Evolutionary conservation across 1,140 invertebrate genomes (phyloP).

Genomic region (Marisa cornuarietis): DNA sequence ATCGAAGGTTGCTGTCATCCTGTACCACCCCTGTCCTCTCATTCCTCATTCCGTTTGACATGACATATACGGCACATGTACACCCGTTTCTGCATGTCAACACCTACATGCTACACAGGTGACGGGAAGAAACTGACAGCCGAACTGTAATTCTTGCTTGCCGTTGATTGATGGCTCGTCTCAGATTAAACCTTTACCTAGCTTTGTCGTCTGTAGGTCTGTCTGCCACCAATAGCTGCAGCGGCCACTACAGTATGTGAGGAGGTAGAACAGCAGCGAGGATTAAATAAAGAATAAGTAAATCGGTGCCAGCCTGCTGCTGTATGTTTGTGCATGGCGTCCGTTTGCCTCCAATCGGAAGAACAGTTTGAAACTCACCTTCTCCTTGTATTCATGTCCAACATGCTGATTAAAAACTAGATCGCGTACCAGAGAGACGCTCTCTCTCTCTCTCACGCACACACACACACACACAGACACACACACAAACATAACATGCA

Average conservation of each 20-base stretch:
- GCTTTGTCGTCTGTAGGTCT: not conserved
- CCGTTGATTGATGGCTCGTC: not conserved
- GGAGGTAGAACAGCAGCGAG: not conserved
- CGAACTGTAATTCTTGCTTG: no score
- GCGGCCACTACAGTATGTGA: not conserved
- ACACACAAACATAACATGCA: no score
- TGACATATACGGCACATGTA: not conserved
- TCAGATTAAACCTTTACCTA: not conserved
- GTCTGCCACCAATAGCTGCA: not conserved
- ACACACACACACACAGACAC: no score
- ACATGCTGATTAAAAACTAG: no score
- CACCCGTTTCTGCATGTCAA: not conserved
- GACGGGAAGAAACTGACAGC: not conserved
- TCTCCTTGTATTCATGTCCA: not conserved
- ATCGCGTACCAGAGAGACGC: no score
- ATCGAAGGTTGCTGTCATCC: no score
- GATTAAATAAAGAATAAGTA: not conserved
- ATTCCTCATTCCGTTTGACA: not conserved
- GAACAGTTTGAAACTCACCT: not conserved
- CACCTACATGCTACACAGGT: not conserved
- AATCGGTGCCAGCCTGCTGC: not conserved
- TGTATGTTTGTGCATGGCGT: not conserved
- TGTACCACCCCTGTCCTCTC: no score
- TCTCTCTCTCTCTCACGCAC: not conserved
- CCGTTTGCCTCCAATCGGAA: not conserved